Evolutionary conservation across 1,140 invertebrate species (phyloP).

Genomic region (Neodiprion pinetum): DNA sequence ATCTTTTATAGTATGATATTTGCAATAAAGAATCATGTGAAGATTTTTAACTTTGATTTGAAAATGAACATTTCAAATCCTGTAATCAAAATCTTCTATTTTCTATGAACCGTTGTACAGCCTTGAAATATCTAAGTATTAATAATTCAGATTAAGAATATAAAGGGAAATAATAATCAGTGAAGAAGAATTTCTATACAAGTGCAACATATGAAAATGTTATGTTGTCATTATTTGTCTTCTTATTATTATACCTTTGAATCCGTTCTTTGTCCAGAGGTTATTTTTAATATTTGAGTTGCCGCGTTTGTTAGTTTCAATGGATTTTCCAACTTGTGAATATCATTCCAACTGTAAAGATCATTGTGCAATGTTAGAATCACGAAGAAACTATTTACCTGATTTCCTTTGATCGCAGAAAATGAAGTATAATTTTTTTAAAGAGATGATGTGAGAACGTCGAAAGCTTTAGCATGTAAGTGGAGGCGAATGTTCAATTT

Average conservation of each 20-base stretch:
- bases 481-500: conserved; percentile 25
- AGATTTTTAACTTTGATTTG: conserved; percentile 26
- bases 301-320: conserved; percentile 20
- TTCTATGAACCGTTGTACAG: not conserved
- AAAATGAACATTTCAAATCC: conserved; percentile 15
- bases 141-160: not conserved
- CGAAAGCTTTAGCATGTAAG: conserved; percentile 38
- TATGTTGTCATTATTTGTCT: conserved; percentile 25
- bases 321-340: conserved; percentile 21
- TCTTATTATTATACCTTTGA: conserved; percentile 29
- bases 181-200: conserved; percentile 40
- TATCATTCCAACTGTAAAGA: conserved; percentile 37
- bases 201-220: conserved; percentile 44
- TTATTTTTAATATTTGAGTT: conserved; percentile 25
- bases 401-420: conserved; percentile 43
- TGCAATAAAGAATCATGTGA: conserved; percentile 32
- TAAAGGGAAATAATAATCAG: not conserved
- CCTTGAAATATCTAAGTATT: conserved; percentile 1
- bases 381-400: conserved; percentile 37
- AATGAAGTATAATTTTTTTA: conserved; percentile 44
- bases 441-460: conserved; percentile 34
- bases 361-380: conserved; percentile 37
- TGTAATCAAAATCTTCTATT: conserved; percentile 15
- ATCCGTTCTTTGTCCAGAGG: conserved; percentile 21
- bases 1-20: no score